These are phyloP conservation scores for Naja naja DNA, from an alignment of 2,113 vertebrate genomes.

Conservation along the genomic window DNA sequence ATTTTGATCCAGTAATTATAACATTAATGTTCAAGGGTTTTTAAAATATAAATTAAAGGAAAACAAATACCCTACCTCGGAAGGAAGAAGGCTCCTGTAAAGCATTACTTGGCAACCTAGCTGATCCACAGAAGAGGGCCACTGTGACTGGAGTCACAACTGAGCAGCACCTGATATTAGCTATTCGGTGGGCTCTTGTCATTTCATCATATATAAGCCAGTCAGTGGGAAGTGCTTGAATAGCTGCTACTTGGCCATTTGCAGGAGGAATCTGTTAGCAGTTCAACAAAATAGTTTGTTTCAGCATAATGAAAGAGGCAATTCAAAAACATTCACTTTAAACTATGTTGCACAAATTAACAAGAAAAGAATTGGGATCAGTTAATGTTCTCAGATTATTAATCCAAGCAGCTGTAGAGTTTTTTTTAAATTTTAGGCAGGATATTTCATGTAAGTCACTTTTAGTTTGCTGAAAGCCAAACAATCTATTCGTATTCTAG, in stretches of 20 bases:
- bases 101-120: conserved; percentile 76
- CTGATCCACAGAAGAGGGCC: conserved; percentile 83
- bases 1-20: background rate
- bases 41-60: background rate
- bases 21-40: background rate
- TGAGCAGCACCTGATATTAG: conserved; percentile 88
- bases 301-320: background rate
- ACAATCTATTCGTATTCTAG: too few species aligned
- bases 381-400: too few species aligned
- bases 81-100: conserved; percentile 72
- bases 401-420: background rate
- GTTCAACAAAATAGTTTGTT: background rate
- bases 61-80: conserved; percentile 59
- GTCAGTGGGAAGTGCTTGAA: conserved; percentile 82
- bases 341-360: background rate
- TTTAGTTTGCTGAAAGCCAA: background rate
- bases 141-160: conserved; percentile 82
- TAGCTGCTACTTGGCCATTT: conserved; percentile 75
- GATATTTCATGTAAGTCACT: background rate
- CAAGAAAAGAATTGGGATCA: background rate
- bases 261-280: conserved; percentile 74
- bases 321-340: background rate
- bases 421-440: background rate
- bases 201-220: conserved; percentile 97
- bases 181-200: conserved; percentile 83